Evolutionary conservation across 1,140 invertebrate species (phyloP).

Genomic region (Heliconius melpomene): DNA sequence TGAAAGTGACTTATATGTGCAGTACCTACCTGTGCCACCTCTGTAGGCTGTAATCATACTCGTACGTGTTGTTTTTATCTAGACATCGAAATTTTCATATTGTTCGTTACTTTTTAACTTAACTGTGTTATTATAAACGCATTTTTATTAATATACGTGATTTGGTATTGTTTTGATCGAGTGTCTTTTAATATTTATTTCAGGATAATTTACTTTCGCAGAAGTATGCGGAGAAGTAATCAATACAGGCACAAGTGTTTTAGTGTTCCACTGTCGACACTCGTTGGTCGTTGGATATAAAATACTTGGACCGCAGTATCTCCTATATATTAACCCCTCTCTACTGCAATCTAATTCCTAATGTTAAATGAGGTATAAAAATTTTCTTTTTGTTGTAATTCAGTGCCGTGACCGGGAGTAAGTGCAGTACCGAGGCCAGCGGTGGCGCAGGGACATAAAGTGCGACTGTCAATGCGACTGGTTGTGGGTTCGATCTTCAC

Average conservation of each 20-base stretch:
- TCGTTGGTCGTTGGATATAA: too few species aligned
- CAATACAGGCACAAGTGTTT: background rate
- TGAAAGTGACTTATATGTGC: background rate
- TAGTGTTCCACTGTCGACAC: background rate
- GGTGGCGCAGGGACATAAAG: too few species aligned
- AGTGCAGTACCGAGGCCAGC: too few species aligned
- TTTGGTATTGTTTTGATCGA: background rate
- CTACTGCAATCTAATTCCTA: background rate
- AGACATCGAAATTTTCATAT: background rate
- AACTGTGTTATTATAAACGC: background rate
- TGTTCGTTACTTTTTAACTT: background rate
- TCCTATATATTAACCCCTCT: background rate
- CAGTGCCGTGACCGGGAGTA: background rate
- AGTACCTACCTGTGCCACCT: background rate
- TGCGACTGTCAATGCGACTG: too few species aligned
- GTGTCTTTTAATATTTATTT: background rate
- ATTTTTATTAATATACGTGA: constrained; percentile 10
- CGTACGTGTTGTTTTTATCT: background rate
- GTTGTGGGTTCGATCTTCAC: too few species aligned
- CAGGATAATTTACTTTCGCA: background rate
- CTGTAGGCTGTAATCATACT: background rate
- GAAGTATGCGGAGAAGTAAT: background rate
- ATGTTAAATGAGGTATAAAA: background rate
- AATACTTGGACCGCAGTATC: background rate
- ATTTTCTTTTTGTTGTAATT: background rate